These are phyloP conservation scores for Anas bahamensis DNA, from an alignment of 2,797 vertebrate species.

Conservation along the genomic window DNA sequence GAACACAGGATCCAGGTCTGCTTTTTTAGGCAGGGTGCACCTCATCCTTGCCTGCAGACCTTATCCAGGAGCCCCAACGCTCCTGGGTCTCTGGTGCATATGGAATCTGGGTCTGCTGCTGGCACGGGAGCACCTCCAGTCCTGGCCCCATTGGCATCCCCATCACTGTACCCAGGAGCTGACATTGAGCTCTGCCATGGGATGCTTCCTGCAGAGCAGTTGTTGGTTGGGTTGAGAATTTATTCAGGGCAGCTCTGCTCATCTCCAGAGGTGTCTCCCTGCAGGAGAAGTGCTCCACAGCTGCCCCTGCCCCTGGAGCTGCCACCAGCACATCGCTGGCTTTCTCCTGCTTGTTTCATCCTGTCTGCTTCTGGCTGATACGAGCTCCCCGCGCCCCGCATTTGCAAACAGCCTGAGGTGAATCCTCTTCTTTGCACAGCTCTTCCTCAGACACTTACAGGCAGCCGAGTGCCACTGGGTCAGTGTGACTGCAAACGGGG, in stretches of 20 bases:
- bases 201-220: neutral
- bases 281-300: neutral
- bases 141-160: neutral
- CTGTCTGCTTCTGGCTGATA: neutral
- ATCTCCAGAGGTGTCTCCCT: neutral
- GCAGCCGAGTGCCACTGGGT: accelerated
- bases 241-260: neutral
- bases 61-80: neutral
- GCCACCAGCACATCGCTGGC: neutral
- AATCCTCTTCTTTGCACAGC: neutral
- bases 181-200: too few species aligned
- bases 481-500: neutral
- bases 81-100: accelerated
- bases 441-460: neutral
- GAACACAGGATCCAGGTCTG: neutral
- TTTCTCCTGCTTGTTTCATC: neutral
- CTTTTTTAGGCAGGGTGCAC: neutral
- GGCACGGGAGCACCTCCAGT: neutral
- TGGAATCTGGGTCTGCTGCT: neutral
- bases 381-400: neutral
- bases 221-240: neutral
- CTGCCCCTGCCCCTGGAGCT: neutral
- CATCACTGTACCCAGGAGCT: neutral
- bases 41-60: neutral
- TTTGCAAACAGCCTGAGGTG: neutral